Percentiles rank a stretch among this genome's conserved stretches.
Evolutionary conservation across 2,797 vertebrate genomes (phyloP).

Genomic region (Tadarida brasiliensis): DNA sequence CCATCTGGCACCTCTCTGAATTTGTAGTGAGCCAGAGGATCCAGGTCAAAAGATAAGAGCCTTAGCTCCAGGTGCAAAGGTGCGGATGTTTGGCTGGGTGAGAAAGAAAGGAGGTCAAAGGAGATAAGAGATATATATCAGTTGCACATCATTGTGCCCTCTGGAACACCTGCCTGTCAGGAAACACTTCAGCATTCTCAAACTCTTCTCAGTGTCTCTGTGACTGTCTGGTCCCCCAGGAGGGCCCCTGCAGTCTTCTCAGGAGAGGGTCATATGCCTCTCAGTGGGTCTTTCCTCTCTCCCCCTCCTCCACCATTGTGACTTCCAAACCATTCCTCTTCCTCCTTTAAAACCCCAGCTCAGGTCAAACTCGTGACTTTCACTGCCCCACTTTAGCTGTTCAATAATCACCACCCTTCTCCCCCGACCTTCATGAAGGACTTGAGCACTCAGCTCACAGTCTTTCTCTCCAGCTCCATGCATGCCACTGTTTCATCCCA

Average conservation of each 20-base stretch:
- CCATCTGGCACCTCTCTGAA: conserved; percentile 53
- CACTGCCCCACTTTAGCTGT: background rate
- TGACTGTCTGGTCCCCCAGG: background rate
- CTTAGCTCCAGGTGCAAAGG: conserved; percentile 57
- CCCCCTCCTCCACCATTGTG: background rate
- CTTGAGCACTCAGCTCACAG: background rate
- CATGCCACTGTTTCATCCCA: background rate
- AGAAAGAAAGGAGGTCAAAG: conserved; percentile 63
- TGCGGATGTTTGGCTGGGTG: conserved; percentile 53
- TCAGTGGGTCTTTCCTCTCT: background rate
- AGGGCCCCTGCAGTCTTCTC: background rate
- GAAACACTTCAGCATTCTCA: background rate
- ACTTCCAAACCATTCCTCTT: background rate
- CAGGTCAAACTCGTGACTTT: background rate
- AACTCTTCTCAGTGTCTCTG: background rate
- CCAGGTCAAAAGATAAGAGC: conserved; percentile 69
- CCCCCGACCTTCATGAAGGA: background rate
- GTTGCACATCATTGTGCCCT: conserved; percentile 8
- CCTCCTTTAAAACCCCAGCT: background rate
- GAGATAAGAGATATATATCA: conserved; percentile 41
- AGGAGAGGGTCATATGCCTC: background rate
- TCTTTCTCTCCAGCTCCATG: background rate
- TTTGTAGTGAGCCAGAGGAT: conserved; percentile 58
- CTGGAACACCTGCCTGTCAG: background rate
- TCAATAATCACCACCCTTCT: accelerated